Conservation (phyloP, 2,113 vertebrate genomes). For the Chauna torquata region DNA sequence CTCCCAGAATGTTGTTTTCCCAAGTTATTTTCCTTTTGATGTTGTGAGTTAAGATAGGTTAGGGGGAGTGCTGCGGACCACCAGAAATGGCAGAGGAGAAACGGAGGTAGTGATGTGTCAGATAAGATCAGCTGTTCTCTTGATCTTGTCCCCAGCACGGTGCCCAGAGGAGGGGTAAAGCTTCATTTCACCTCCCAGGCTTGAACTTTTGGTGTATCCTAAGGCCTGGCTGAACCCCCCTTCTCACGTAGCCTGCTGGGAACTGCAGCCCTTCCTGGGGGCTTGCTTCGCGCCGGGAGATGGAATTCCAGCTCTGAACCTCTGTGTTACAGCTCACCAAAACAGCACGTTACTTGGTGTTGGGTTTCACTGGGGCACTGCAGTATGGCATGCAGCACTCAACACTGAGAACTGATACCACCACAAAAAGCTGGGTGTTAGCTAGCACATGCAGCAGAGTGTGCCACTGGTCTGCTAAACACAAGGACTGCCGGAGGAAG, state of each 20-base stretch:
- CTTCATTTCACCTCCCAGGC: not conserved
- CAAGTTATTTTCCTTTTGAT: not conserved
- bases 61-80: not conserved
- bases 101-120: not conserved
- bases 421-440: not conserved
- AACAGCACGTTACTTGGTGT: not conserved
- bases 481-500: not conserved
- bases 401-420: not conserved
- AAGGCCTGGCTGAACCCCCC: not conserved
- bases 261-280: not conserved
- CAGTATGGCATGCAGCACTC: not conserved
- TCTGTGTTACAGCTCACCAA: not conserved
- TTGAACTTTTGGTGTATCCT: not conserved
- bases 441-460: not conserved
- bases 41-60: not conserved
- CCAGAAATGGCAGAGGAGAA: not conserved
- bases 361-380: not conserved
- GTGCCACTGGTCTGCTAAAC: not conserved
- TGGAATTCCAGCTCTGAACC: not conserved
- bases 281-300: not conserved
- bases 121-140: not conserved
- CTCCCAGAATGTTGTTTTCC: not conserved
- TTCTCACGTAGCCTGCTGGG: not conserved
- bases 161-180: not conserved
- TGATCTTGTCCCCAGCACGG: rapidly evolving